These are phyloP conservation scores for Steromphala cineraria DNA, from an alignment of 2,888 invertebrate genomes.

Conservation along the genomic window DNA sequence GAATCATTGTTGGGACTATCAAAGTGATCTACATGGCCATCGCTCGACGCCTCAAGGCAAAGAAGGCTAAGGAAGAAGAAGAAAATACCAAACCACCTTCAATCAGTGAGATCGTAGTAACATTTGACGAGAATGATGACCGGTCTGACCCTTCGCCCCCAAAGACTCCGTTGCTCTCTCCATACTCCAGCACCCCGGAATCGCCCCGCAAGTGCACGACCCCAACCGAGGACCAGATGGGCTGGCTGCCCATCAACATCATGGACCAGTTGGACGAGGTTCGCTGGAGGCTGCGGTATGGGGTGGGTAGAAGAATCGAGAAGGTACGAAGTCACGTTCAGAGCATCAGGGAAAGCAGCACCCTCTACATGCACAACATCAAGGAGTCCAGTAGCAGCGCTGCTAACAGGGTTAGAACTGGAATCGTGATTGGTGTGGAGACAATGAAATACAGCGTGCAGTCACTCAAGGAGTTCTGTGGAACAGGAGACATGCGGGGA, in stretches of 20 bases:
- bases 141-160: slow-evolving; percentile 41
- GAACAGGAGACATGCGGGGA: slow-evolving; percentile 70
- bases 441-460: slow-evolving; percentile 70
- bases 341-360: slow-evolving; percentile 52
- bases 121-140: slow-evolving; percentile 29
- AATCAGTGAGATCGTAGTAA: background rate
- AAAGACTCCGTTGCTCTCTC: slow-evolving; percentile 49
- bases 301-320: slow-evolving; percentile 64
- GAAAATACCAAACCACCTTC: slow-evolving; percentile 31
- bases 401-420: slow-evolving; percentile 62
- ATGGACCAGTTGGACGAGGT: slow-evolving; percentile 67
- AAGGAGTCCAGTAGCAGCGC: slow-evolving; percentile 63
- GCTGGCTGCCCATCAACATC: slow-evolving; percentile 50
- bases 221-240: slow-evolving; percentile 39
- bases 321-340: slow-evolving; percentile 60
- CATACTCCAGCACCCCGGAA: slow-evolving; percentile 20
- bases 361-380: slow-evolving; percentile 64
- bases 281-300: slow-evolving; percentile 53
- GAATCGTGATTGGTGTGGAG: slow-evolving; percentile 67
- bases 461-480: slow-evolving; percentile 72
- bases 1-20: slow-evolving; percentile 54
- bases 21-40: slow-evolving; percentile 38
- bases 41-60: background rate
- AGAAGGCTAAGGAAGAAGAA: slow-evolving; percentile 16
- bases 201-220: slow-evolving; percentile 56